Base-by-base conservation (phyloP, 2,888 invertebrate species). In the Tipula vernalis region DNA sequence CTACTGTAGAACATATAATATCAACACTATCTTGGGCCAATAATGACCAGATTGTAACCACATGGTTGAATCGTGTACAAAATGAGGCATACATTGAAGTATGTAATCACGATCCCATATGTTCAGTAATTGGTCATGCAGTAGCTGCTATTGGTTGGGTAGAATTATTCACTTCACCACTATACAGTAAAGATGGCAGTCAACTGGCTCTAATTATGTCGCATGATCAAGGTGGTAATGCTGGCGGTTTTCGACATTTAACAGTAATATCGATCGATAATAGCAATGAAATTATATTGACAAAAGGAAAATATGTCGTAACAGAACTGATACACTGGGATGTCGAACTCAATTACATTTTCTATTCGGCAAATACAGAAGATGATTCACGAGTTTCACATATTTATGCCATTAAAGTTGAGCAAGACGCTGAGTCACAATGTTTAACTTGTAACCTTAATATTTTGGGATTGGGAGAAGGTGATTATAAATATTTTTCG, bases 1-100 rank as follows among this genome's bases (percentile, higher is more conserved):
- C 90, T 41, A 90, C 90, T 0, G 89, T 89, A 57, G 90, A 91
- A 87, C 91, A 91, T 88, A 90, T 92, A 39, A 91, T 96, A 88
- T 94, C 95, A 86, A 92, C 94, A 0, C 95, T 97, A 15, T 92
- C 93, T 85, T 98, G 98, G 94, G 94, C 96, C 86, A 94, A 94
- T 87, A 94, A 95, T 88, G 92, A 93, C 44, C 92, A 94, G 13
- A 92, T 98, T 13, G 93, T 95, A 10, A 94, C 98, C 12, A 94
- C 96, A 87, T 98, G 98, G 97, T 95, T 97, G 91, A 97, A 98
- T 91, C 93, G 98, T 87, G 95, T 96, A 39, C 98, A 99, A 91
- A 98, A 97, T 89, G 92, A 93, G 87, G 94, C 95, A 28, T 92
- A 93, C 87, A 90, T 95, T 87, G 93, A 94, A 13, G 91, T 95